Evolutionary conservation across 2,797 vertebrate species (phyloP), one percentile per base, ranked within the genome.

Genomic region (Cynopterus sphinx): DNA sequence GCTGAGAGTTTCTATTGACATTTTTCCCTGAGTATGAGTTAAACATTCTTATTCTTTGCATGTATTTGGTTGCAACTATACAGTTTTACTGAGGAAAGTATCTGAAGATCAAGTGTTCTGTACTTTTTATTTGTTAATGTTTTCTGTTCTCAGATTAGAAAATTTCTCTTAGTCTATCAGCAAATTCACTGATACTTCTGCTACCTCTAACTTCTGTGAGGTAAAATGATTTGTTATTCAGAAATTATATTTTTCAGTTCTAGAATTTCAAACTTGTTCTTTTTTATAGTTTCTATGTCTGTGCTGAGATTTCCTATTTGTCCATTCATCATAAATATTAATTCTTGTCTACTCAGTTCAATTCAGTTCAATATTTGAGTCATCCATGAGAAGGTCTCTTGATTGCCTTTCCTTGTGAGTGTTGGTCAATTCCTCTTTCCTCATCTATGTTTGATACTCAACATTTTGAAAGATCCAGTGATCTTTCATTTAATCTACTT

Each of bases 211-310:
- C 70, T 49, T 49, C 33, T 77, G 9, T 59, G 46, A 67, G 83
- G 16, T 92, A 82, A 3, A 89, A 77, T 86, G 51, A 90, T 65
- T 46, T 79, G 43, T 55, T 82, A 53, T 41, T 90, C 36, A 57
- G 55, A 93, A 94, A 95, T 87, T 57, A 39, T 22, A 83, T 83
- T 87, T 82, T 84, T 53, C 57, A 68, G 36, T 87, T 89, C 28
- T 46, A 65, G n/a, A 91, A 85, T 82, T 91, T 95, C 46, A 91
- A 85, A 87, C 43, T 73, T 36, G 16, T 91, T 36, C 39, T 28
- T 51, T 94, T 78, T 61, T 49, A 81, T 1, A 39, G 39, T 85
- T 82, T 90, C 28, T 55, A 46, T 70, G 53, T 41, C 51, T 83
- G 12, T 67, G 57, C 3, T 75, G 24, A 31, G 75, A 87, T 75